Conservation (phyloP, 2,888 invertebrate species). For the Sylvicola cinctus region DNA sequence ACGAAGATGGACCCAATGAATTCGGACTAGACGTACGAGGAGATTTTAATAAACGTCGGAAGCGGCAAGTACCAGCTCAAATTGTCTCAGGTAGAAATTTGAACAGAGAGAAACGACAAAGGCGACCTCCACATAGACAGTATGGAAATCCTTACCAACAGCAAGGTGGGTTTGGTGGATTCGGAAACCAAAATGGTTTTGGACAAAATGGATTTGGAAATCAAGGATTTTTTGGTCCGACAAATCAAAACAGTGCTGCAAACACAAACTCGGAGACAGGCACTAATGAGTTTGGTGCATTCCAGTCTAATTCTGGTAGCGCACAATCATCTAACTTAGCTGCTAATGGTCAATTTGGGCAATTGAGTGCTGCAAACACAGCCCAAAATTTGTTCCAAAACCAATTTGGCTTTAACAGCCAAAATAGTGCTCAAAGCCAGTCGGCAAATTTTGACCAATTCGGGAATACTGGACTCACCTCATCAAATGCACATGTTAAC, state of each 20-base stretch:
- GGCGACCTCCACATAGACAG: too few species aligned
- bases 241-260: constrained; percentile 8
- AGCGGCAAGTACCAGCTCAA: too few species aligned
- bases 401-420: constrained; percentile 10
- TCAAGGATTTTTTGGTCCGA: too few species aligned
- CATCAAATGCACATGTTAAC: constrained; percentile 13
- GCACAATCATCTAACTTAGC: constrained; percentile 21
- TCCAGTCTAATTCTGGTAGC: constrained; percentile 16
- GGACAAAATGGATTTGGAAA: too few species aligned
- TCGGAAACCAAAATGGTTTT: too few species aligned
- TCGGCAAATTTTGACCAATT: constrained; percentile 16
- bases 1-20: too few species aligned
- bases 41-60: too few species aligned
- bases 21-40: too few species aligned
- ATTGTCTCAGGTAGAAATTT: too few species aligned
- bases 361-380: constrained; percentile 20
- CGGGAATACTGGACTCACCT: constrained; percentile 16
- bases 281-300: constrained; percentile 10
- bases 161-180: too few species aligned
- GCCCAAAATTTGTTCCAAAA: constrained; percentile 15
- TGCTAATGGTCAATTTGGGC: constrained; percentile 17
- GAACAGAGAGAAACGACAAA: too few species aligned
- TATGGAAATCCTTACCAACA: too few species aligned
- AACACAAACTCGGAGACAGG: constrained; percentile 16
- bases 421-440: constrained; percentile 20